phyloP scores from a whole-genome alignment of 2,888 invertebrate species.

The Caenorhabditis afra region DNA sequence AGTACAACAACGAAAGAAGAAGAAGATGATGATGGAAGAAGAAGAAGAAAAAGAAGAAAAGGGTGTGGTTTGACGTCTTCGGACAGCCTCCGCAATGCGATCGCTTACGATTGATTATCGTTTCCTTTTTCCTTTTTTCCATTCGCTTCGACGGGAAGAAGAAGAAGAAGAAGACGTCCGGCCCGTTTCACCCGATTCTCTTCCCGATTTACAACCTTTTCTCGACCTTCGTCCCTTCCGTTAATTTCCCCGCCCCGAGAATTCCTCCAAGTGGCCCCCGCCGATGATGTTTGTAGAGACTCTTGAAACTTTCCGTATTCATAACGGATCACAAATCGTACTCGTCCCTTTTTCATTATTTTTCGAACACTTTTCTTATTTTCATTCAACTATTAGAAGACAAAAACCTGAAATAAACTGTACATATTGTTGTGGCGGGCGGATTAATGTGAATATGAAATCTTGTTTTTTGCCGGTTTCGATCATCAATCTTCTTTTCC shows the following conservation, averaged over 20 bases:
- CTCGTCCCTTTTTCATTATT: not conserved
- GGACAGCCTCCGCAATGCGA: conserved; percentile 25
- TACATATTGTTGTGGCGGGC: too few relatives aligned
- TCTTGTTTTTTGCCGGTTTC: too few relatives aligned
- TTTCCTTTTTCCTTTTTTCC: conserved; percentile 11
- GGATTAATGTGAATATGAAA: too few relatives aligned
- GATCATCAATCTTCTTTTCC: too few relatives aligned
- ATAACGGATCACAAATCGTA: too few relatives aligned
- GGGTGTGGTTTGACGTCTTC: conserved; percentile 27
- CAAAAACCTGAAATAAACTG: too few relatives aligned
- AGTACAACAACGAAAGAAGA: conserved; percentile 21
- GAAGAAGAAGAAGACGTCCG: too few relatives aligned
- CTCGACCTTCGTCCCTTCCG: conserved; percentile 1
- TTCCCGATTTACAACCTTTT: not conserved
- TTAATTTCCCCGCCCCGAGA: not conserved
- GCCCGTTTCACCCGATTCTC: not conserved
- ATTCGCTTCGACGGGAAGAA: not conserved
- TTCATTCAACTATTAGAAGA: too few relatives aligned
- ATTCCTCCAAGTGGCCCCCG: too few relatives aligned
- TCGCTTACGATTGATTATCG: conserved; percentile 38
- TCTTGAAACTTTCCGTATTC: too few relatives aligned
- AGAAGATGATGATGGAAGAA: conserved; percentile 18
- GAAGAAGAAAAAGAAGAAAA: conserved; percentile 8
- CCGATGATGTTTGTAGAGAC: too few relatives aligned
- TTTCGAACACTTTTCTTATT: not conserved